Evolutionary conservation across 2,888 invertebrate species (phyloP).

Genomic region (Andrena chrysosceles): DNA sequence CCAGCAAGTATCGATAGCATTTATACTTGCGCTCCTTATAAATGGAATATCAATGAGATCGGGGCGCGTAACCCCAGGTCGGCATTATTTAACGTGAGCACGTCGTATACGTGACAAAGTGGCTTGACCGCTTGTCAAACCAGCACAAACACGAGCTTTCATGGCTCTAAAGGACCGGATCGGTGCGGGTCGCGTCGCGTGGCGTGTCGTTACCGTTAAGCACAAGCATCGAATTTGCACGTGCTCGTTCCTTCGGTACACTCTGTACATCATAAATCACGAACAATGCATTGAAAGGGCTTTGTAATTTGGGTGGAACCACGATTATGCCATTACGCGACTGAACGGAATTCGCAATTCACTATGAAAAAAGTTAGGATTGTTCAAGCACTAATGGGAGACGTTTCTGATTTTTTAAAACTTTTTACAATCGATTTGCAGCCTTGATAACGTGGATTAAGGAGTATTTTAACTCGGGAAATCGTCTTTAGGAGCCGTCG

Average conservation of each 20-base stretch:
- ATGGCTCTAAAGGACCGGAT: slow-evolving; percentile 55
- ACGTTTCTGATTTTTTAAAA: background rate
- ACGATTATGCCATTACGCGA: slow-evolving; percentile 24
- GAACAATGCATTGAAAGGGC: slow-evolving; percentile 39
- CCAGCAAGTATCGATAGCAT: slow-evolving; percentile 42
- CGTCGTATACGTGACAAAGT: slow-evolving; percentile 66
- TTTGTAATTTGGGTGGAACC: slow-evolving; percentile 49
- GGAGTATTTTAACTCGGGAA: background rate
- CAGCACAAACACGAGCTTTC: slow-evolving; percentile 61
- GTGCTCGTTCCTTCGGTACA: slow-evolving; percentile 49
- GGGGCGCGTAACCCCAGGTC: slow-evolving; percentile 62
- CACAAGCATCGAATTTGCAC: slow-evolving; percentile 62
- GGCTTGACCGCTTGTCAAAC: slow-evolving; percentile 68
- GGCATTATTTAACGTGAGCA: slow-evolving; percentile 69
- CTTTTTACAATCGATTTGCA: too few relatives aligned
- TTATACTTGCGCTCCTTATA: slow-evolving; percentile 50
- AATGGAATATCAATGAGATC: slow-evolving; percentile 65
- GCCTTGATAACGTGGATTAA: too few relatives aligned
- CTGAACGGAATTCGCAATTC: background rate
- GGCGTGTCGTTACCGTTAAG: slow-evolving; percentile 65
- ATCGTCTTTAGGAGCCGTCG: background rate
- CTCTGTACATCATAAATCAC: slow-evolving; percentile 43
- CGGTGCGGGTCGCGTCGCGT: slow-evolving; percentile 54
- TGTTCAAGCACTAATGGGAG: background rate
- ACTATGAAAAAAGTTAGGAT: background rate